Percentiles rank a stretch among this genome's conserved stretches.
Evolutionary conservation across 2,888 invertebrate species (phyloP).

Genomic region (Drosophila prolongata): DNA sequence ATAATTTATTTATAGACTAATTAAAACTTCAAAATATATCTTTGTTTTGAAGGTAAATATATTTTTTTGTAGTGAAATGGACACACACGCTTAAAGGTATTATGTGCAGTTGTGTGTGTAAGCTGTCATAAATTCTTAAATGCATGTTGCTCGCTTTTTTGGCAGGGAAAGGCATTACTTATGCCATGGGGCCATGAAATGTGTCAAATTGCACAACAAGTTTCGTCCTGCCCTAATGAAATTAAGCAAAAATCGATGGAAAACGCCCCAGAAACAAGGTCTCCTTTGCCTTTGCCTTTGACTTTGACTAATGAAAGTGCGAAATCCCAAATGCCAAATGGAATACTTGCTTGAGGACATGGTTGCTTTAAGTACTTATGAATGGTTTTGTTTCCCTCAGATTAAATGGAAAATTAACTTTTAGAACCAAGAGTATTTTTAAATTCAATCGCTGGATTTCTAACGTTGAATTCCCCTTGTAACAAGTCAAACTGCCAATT

Average conservation of each 20-base stretch:
- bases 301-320: constrained; percentile 73
- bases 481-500: constrained; percentile 19
- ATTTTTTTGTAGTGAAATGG: background rate
- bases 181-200: constrained; percentile 36
- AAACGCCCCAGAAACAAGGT: constrained; percentile 18
- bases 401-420: background rate
- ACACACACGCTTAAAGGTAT: background rate
- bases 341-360: constrained; percentile 23
- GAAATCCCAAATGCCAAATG: constrained; percentile 33
- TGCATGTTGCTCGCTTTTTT: constrained; percentile 2
- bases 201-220: constrained; percentile 60
- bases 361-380: background rate
- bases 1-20: too few species aligned
- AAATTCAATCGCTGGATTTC: background rate
- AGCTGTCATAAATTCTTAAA: constrained; percentile 8
- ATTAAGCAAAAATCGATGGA: constrained; percentile 61
- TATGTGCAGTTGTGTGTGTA: background rate
- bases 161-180: constrained; percentile 14
- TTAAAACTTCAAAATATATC: too few species aligned
- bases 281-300: constrained; percentile 46
- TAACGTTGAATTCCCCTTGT: background rate
- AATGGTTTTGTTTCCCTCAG: background rate
- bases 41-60: too few species aligned
- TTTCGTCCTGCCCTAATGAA: constrained; percentile 49
- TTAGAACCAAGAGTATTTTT: background rate